phyloP scores from a whole-genome alignment of 64 coral and sea anemone species.

The Pachyseris speciosa region DNA sequence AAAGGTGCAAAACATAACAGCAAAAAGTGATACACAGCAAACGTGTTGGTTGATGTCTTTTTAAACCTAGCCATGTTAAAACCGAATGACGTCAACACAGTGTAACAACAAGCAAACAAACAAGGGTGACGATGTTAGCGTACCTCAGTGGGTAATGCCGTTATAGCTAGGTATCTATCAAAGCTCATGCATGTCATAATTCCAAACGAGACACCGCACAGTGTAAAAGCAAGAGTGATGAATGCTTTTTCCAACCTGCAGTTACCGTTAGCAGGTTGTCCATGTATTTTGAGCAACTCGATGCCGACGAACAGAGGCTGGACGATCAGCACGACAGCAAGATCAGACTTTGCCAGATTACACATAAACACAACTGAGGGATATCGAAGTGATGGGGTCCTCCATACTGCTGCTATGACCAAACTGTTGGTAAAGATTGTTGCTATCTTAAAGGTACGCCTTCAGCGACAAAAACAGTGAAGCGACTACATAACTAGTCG shows the following conservation, averaged over 20 bases:
- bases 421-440: background rate
- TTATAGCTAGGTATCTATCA: constrained; percentile 6
- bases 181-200: background rate
- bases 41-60: background rate
- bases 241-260: background rate
- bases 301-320: background rate
- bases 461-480: background rate
- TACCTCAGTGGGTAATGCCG: background rate
- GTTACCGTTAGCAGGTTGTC: background rate
- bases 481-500: background rate
- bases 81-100: background rate
- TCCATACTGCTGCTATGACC: background rate
- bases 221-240: background rate
- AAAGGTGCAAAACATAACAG: background rate
- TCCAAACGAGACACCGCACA: background rate
- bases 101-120: background rate
- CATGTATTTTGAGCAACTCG: constrained; percentile 9
- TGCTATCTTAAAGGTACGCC: background rate
- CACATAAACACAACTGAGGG: background rate
- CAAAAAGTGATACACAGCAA: background rate
- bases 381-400: background rate
- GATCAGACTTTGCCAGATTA: background rate
- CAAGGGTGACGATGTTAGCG: background rate
- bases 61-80: background rate
- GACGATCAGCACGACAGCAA: background rate